Evolutionary conservation across 2,888 invertebrate genomes (phyloP), one percentile per base, ranked within the genome.

Genomic region (Amitus sp.): DNA sequence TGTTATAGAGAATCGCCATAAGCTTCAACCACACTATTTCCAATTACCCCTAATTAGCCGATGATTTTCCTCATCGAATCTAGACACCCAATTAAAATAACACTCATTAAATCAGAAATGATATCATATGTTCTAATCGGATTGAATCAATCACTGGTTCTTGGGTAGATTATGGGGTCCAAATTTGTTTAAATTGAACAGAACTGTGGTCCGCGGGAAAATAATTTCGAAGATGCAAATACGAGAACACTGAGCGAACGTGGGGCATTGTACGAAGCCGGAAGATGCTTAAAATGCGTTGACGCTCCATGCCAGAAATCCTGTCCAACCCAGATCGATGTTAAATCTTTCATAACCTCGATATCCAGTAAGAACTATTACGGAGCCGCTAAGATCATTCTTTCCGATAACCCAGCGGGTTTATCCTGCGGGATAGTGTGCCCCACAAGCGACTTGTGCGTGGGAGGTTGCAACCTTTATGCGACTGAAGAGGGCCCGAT

Each of bases 291-390:
- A 15, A 96, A 96, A 80, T 96, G 96, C 79, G 95, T 93, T 0
- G 98, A 98, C 83, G 97, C 98, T 0, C 98, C 98, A 0, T 98
- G 98, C 76, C 98, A 98, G 84, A 98, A 98, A 82, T 95, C 96
- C 1, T 99, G 99, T 69, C 99, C 99, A 0, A 99, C 98, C 0
- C 97, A 98, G 82, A 85, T 99, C 59, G 98, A 99, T 76, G 89
- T 99, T 65, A 99, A 99, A 83, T 89, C 92, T 56, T 99, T 99
- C 80, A 99, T 99, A 54, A 94, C 94, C 1, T 95, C 95, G 81
- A 99, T 99, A 71, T 89, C 96, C 18, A 98, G 95, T 78, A 97
- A 94, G 91, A 99, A 99, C 82, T 98, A 96, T 81, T 99, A 99
- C 85, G 98, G 99, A 17, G 95, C 98, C 1, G 94, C 96, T 0